Evolutionary conservation across 1,140 invertebrate genomes (phyloP), one percentile per base, ranked within the genome.

Genomic region (Fopius arisanus): DNA sequence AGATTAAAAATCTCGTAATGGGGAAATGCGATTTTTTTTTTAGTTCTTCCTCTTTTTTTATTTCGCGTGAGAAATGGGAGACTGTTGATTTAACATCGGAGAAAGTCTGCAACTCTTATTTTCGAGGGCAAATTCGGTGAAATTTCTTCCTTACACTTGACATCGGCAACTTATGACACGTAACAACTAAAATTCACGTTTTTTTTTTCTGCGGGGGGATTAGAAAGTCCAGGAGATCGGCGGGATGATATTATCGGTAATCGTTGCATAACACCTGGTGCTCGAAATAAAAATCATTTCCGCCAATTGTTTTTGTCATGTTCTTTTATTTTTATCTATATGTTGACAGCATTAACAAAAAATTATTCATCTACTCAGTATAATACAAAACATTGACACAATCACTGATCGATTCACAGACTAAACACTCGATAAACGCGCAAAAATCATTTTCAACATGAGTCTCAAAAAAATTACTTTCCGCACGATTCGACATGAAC

Each of bases 111-210:
- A 14, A 7, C 23, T 59, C 19, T 59, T 59, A 59, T 59, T 59
- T 59, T 59, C 19, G 54, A 59, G 54, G 54, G 54, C 19, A 59
- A 59, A 59, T 59, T 59, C 54, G 23, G 54, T 59, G 54, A 59
- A 59, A 59, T 59, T 59, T 48, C 43, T 19, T 28, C 23, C 19
- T 59, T 59, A 59, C 54, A 59, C 19, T 59, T 59, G 54, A 59
- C 54, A 59, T 59, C 23, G 10, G 43, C 0, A 59, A 59, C 6
- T 51, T 51, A 59, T 59, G 19, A 26, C 19, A 19, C 54, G 23
- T 59, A 26, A 26, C 23, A n/a, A 59, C 19, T 0, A 59, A 59
- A 59, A 26, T 59, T 12, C 40, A 10, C 3, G 54, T 0, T 26
- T 59, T 59, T 59, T 59, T 37, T 37, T 37, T 33, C 31, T 12